Percentiles rank a stretch among this genome's conserved stretches.
Conservation (phyloP, 2,888 invertebrate species). For the Blastobasis lacticolella region DNA sequence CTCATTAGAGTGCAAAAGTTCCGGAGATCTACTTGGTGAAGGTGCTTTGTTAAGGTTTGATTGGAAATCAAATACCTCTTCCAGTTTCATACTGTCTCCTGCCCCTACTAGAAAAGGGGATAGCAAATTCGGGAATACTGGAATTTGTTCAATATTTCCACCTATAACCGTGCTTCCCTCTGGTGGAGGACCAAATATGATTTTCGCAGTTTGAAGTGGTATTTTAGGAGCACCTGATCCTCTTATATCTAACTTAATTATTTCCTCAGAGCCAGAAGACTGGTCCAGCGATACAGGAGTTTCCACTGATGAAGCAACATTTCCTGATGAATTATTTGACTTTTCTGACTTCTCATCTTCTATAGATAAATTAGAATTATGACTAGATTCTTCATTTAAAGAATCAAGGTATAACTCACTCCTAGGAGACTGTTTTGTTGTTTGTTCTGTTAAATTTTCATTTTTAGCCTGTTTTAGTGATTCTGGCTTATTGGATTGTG, state of each 20-base stretch:
- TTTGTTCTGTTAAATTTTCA: slow-evolving; percentile 16
- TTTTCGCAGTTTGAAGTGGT: slow-evolving; percentile 47
- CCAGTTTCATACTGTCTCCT: slow-evolving; percentile 37
- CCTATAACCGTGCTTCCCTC: slow-evolving; percentile 48
- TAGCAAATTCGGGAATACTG: slow-evolving; percentile 49
- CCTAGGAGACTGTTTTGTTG: slow-evolving; percentile 32
- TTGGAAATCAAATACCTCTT: slow-evolving; percentile 37
- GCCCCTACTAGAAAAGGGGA: slow-evolving; percentile 56
- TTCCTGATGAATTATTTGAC: slow-evolving; percentile 24
- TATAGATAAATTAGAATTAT: slow-evolving; percentile 27
- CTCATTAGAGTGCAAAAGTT: slow-evolving; percentile 17
- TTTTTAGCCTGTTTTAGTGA: slow-evolving; percentile 14
- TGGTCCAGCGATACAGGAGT: slow-evolving; percentile 24
- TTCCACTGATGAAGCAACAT: slow-evolving; percentile 12
- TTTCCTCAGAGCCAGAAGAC: slow-evolving; percentile 59
- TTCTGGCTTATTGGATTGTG: slow-evolving; percentile 18
- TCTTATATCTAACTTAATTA: slow-evolving; percentile 65
- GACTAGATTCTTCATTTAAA: slow-evolving; percentile 44
- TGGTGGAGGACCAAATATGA: slow-evolving; percentile 63
- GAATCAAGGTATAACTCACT: slow-evolving; percentile 51
- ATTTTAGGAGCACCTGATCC: slow-evolving; percentile 55
- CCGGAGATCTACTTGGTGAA: slow-evolving; percentile 20
- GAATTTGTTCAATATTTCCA: slow-evolving; percentile 36
- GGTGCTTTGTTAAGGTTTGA: slow-evolving; percentile 18
- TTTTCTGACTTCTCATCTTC: slow-evolving; percentile 22